These are phyloP conservation scores for Sarcophaga peregrina DNA, from an alignment of 1,140 invertebrate genomes.

Conservation along the genomic window DNA sequence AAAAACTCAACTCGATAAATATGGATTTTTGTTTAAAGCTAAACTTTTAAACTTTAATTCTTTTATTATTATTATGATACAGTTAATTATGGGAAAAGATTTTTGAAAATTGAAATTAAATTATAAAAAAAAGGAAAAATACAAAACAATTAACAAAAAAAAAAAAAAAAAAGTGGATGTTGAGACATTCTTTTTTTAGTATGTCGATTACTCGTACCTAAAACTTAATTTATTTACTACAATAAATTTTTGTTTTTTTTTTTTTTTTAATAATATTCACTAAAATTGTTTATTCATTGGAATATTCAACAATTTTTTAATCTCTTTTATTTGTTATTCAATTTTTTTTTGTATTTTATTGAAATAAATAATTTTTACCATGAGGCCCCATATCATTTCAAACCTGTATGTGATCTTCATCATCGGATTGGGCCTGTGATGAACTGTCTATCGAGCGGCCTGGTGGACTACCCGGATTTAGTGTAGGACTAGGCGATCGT, in stretches of 20 bases:
- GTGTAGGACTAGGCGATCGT: slow-evolving; percentile 64
- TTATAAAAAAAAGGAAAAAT: no score
- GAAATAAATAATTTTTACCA: not conserved
- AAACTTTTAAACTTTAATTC: no score
- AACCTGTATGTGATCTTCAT: slow-evolving; percentile 65
- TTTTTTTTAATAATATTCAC: not conserved
- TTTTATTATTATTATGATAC: no score
- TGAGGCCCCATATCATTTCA: slow-evolving; percentile 45
- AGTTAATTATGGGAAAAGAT: no score
- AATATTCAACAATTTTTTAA: not conserved
- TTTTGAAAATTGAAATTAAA: no score
- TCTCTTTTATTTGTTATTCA: not conserved
- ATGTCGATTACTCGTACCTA: no score
- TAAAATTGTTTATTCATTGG: not conserved
- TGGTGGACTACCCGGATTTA: slow-evolving; percentile 65
- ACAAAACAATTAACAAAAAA: no score
- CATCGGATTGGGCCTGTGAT: slow-evolving; percentile 61
- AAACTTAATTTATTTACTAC: no score
- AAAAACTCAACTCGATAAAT: slow-evolving; percentile 15
- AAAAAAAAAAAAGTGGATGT: no score
- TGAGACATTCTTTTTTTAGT: no score
- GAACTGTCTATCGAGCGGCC: slow-evolving; percentile 63
- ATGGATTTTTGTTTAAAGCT: not conserved
- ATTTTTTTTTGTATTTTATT: not conserved
- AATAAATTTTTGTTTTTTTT: not conserved